Evolutionary conservation across 2,888 invertebrate species (phyloP).

Genomic region (Aelia acuminata): DNA sequence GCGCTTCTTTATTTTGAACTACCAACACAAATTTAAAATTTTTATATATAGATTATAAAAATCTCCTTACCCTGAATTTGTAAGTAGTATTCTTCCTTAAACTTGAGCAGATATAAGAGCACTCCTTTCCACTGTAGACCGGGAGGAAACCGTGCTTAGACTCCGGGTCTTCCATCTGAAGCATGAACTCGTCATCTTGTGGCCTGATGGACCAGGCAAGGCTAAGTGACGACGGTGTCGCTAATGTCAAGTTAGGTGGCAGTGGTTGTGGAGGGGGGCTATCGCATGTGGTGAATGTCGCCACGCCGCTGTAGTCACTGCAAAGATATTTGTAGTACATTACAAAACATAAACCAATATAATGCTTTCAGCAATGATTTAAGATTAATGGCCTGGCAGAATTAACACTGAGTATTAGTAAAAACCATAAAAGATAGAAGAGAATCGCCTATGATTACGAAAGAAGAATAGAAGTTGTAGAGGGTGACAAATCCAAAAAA

Average conservation of each 20-base stretch:
- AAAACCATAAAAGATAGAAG: too few species aligned
- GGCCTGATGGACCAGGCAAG: constrained; percentile 83
- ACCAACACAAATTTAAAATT: too few species aligned
- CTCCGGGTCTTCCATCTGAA: constrained; percentile 83
- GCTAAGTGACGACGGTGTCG: constrained; percentile 76
- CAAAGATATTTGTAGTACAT: not conserved
- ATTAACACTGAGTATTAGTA: too few species aligned
- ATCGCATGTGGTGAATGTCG: constrained; percentile 81
- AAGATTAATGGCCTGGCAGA: too few species aligned
- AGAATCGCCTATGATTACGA: too few species aligned
- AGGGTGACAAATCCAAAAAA: too few species aligned
- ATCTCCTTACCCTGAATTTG: constrained; percentile 75
- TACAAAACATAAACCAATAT: too few species aligned
- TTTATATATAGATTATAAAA: not conserved
- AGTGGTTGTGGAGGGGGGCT: constrained; percentile 84
- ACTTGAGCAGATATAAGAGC: constrained; percentile 77
- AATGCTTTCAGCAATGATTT: too few species aligned
- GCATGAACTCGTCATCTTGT: constrained; percentile 84
- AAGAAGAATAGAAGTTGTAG: too few species aligned
- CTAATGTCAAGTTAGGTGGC: constrained; percentile 80
- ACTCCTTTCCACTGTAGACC: constrained; percentile 84
- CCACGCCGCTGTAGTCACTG: constrained; percentile 78
- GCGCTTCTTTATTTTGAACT: too few species aligned
- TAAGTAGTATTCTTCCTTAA: constrained; percentile 84
- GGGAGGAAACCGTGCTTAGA: constrained; percentile 84